Conservation (phyloP, 2,888 invertebrate species). For the Papilio gigon region DNA sequence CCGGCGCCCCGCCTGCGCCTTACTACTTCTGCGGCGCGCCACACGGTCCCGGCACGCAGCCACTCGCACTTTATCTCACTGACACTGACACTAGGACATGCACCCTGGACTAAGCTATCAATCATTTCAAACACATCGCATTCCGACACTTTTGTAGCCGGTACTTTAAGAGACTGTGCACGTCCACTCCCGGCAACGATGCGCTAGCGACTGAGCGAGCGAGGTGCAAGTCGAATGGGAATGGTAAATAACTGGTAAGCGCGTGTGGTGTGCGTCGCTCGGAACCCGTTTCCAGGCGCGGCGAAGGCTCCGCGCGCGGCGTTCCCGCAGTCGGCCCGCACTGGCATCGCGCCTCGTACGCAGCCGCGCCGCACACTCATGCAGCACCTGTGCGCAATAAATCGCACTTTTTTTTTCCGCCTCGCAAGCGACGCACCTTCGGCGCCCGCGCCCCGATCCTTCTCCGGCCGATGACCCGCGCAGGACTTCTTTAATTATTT, state of each 20-base stretch:
- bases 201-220: slow-evolving; percentile 38
- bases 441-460: slow-evolving; percentile 50
- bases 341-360: neutral
- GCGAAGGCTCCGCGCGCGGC: slow-evolving; percentile 58
- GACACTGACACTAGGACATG: slow-evolving; percentile 47
- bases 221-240: neutral
- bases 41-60: slow-evolving; percentile 51
- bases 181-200: slow-evolving; percentile 29
- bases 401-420: slow-evolving; percentile 56
- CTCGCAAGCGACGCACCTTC: slow-evolving; percentile 69
- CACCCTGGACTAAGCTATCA: slow-evolving; percentile 54
- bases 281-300: slow-evolving; percentile 41
- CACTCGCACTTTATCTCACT: slow-evolving; percentile 58
- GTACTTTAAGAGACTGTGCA: slow-evolving; percentile 7
- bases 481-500: slow-evolving; percentile 46
- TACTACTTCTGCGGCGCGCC: too few relatives aligned
- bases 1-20: slow-evolving; percentile 19
- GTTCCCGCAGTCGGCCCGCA: slow-evolving; percentile 53
- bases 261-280: slow-evolving; percentile 28
- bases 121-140: slow-evolving; percentile 54
- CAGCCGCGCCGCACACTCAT: neutral
- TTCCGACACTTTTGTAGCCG: slow-evolving; percentile 16
- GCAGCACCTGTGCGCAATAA: slow-evolving; percentile 66
- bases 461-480: slow-evolving; percentile 69
- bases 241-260: neutral